Evolutionary conservation across 2,113 vertebrate genomes (phyloP).

Genomic region (Macrotis lagotis): DNA sequence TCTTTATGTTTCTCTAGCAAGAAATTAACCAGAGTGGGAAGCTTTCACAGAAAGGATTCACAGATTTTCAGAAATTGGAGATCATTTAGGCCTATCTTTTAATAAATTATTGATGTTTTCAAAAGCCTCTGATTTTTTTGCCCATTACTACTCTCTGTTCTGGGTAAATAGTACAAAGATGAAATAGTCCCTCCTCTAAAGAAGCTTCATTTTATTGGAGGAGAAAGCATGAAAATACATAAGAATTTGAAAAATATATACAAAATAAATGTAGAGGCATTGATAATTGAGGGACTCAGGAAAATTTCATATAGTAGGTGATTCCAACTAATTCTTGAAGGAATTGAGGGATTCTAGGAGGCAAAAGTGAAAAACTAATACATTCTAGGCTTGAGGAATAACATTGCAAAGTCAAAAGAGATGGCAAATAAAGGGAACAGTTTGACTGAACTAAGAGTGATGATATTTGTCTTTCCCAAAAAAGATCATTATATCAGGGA

Average conservation of each 20-base stretch:
- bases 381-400: not conserved
- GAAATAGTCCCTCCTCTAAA: not conserved
- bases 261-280: not conserved
- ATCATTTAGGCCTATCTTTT: not conserved
- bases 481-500: too few relatives aligned
- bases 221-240: not conserved
- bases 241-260: not conserved
- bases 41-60: not conserved
- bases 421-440: not conserved
- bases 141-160: not conserved
- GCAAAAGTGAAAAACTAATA: not conserved
- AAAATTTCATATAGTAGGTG: not conserved
- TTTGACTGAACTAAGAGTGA: not conserved
- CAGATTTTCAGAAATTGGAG: not conserved
- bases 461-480: too few relatives aligned
- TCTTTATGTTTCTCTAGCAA: not conserved
- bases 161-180: not conserved
- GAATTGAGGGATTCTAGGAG: not conserved
- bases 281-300: not conserved
- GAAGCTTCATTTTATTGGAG: not conserved
- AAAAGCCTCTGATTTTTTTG: not conserved
- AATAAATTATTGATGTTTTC: not conserved
- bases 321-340: not conserved
- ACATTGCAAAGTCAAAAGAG: not conserved
- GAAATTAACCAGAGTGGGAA: not conserved